These are phyloP conservation scores for Cyprinus carpio DNA, from an alignment of 2,113 vertebrate species.

Conservation along the genomic window DNA sequence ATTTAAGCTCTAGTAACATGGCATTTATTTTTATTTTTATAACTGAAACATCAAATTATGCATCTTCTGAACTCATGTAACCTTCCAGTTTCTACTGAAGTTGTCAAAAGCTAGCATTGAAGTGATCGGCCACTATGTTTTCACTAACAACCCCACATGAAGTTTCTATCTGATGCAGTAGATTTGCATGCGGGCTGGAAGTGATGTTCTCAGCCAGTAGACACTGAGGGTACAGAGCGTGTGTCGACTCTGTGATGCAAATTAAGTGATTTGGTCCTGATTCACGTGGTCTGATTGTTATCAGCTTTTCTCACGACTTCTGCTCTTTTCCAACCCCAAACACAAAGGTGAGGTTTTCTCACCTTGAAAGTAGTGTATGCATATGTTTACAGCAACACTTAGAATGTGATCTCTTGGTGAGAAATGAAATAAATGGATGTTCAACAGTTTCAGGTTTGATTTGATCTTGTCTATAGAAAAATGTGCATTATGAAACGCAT, in stretches of 20 bases:
- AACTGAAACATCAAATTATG: background rate
- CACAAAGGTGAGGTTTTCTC: slow-evolving; percentile 15
- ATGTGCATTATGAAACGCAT: background rate
- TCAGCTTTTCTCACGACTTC: background rate
- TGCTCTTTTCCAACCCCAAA: background rate
- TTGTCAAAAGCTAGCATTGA: background rate
- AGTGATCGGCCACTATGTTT: background rate
- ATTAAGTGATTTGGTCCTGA: slow-evolving; percentile 37
- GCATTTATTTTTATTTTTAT: background rate
- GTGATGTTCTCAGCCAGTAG: background rate
- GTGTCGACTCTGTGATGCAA: slow-evolving; percentile 51
- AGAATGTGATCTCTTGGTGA: too few species aligned
- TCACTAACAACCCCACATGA: background rate
- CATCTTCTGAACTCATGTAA: background rate
- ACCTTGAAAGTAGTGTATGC: slow-evolving; percentile 4
- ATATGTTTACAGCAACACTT: background rate
- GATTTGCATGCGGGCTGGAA: slow-evolving; percentile 35
- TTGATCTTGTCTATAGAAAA: background rate
- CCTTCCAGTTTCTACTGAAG: background rate
- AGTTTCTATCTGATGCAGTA: slow-evolving; percentile 10
- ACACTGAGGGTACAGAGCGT: background rate
- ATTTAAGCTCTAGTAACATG: background rate
- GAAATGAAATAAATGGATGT: background rate
- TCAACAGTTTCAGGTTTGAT: background rate
- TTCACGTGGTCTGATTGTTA: background rate